Conservation (phyloP, 53 echinoderm and acorn worm genomes). For the Henricia sp. region DNA sequence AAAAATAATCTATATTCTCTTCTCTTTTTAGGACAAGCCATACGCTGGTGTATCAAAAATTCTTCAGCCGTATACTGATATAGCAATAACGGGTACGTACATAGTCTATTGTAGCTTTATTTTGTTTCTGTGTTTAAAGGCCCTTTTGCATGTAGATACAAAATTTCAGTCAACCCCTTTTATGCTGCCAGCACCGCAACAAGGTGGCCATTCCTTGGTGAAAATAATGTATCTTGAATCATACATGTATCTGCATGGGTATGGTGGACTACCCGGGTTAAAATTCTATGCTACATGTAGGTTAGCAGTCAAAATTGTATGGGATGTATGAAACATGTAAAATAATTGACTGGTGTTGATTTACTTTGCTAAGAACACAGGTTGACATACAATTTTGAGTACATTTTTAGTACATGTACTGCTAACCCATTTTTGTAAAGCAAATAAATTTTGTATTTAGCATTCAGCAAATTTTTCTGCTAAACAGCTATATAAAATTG, state of each 20-base stretch:
- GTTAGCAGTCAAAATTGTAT: not conserved
- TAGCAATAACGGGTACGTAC: conserved; percentile 24
- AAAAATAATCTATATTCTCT: not conserved
- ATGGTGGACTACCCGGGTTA: not conserved
- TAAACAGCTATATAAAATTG: not conserved
- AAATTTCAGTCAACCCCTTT: not conserved
- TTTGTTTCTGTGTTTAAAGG: not conserved
- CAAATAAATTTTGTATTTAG: too few relatives aligned
- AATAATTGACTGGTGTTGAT: too few relatives aligned
- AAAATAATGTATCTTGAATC: not conserved
- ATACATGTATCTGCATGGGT: not conserved
- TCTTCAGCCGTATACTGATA: conserved; percentile 3
- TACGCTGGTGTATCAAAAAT: conserved; percentile 23
- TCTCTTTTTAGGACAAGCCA: not conserved
- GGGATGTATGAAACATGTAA: not conserved
- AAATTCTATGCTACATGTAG: too few relatives aligned
- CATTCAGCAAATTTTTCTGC: too few relatives aligned
- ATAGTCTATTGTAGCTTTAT: not conserved
- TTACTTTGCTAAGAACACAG: not conserved
- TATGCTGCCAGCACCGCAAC: not conserved
- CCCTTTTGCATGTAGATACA: not conserved
- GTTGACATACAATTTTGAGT: not conserved
- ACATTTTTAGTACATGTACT: not conserved
- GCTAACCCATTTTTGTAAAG: not conserved
- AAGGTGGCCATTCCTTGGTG: not conserved